phyloP scores from a whole-genome alignment of 2,797 vertebrate species.

The Leptoclinus maculatus region DNA sequence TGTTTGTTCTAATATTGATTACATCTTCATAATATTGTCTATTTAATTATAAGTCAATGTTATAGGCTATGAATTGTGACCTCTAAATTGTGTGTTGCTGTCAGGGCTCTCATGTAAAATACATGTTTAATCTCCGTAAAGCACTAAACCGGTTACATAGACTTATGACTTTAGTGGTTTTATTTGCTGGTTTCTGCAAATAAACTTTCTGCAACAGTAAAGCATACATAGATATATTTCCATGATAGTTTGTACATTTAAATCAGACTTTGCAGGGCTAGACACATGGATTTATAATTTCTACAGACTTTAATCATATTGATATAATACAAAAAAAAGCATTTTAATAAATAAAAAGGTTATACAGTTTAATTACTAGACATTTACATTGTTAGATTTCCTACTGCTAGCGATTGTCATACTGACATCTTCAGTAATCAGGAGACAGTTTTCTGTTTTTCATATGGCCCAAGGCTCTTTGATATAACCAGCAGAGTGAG shows the following conservation, averaged over 20 bases:
- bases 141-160: neutral
- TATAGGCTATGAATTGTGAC: neutral
- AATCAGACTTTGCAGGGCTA: neutral
- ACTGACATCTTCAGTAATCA: neutral
- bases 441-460: neutral
- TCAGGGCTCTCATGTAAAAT: neutral
- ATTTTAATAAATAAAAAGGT: neutral
- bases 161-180: neutral
- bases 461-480: neutral
- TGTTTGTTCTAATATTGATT: neutral
- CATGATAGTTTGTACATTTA: neutral
- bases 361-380: neutral
- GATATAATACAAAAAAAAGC: neutral
- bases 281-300: neutral
- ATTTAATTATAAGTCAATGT: neutral
- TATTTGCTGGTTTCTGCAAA: neutral
- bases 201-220: neutral
- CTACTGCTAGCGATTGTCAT: neutral
- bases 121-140: neutral
- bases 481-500: slow-evolving; percentile 54
- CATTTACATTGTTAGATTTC: neutral
- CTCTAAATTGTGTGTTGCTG: neutral
- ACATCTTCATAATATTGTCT: neutral
- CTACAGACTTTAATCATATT: neutral
- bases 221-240: neutral